Percentiles rank a stretch among this genome's conserved stretches.
Conservation (phyloP, 2,113 vertebrate species). For the Macroglossus sobrinus region DNA sequence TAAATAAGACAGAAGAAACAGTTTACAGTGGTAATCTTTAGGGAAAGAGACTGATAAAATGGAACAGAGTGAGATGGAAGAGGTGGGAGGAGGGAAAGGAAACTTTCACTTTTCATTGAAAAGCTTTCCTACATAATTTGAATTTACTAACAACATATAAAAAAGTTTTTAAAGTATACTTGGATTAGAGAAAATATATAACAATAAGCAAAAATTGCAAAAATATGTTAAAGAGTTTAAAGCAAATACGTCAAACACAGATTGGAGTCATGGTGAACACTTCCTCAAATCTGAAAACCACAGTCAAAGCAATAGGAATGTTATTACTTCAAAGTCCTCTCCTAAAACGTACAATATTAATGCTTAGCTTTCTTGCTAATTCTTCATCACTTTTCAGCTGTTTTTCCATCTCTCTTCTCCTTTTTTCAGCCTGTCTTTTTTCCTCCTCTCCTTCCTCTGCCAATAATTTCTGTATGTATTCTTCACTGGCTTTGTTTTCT, state of each 20-base stretch:
- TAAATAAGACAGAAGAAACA: not conserved
- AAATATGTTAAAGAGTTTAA: not conserved
- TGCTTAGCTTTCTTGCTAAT: slow-evolving; percentile 87
- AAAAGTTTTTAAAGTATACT: not conserved
- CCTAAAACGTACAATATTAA: slow-evolving; percentile 84
- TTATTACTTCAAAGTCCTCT: not conserved
- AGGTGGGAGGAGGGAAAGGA: not conserved
- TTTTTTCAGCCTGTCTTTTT: slow-evolving; percentile 80
- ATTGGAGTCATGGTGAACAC: not conserved
- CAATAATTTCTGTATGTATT: slow-evolving; percentile 89
- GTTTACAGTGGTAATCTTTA: not conserved
- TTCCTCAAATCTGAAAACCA: not conserved
- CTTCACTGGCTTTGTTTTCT: slow-evolving; percentile 90
- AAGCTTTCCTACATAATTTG: not conserved
- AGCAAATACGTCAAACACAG: not conserved
- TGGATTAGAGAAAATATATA: not conserved
- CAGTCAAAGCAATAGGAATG: not conserved
- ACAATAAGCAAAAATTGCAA: not conserved
- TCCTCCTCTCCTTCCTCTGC: slow-evolving; percentile 88
- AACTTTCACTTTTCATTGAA: not conserved
- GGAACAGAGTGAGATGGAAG: not conserved
- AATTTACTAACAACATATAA: not conserved
- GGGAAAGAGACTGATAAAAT: not conserved
- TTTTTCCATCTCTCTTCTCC: slow-evolving; percentile 78
- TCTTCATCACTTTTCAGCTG: slow-evolving; percentile 89